A percentile compares a stretch with the other conserved stretches of the same genome.
phyloP scores from a whole-genome alignment of 2,797 vertebrate species.

The Nasua narica region DNA sequence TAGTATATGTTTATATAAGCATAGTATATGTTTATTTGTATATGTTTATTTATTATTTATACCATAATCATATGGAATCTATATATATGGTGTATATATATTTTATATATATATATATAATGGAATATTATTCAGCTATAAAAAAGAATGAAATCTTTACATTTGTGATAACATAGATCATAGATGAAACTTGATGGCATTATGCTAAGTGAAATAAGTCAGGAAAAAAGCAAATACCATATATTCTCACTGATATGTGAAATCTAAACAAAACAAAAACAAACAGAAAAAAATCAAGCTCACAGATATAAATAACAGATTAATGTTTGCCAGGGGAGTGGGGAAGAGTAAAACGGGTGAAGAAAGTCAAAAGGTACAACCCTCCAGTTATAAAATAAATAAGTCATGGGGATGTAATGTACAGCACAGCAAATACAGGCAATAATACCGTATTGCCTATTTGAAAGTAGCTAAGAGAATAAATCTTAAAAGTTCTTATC shows the following conservation, averaged over 20 bases:
- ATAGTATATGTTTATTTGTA: background rate
- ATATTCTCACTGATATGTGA: background rate
- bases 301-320: background rate
- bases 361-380: background rate
- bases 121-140: background rate
- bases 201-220: background rate
- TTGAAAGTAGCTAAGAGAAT: background rate
- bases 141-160: background rate
- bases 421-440: background rate
- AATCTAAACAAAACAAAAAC: background rate
- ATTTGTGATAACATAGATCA: background rate
- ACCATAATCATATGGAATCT: background rate
- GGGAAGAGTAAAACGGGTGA: background rate
- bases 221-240: background rate
- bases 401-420: background rate
- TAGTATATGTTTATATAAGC: no score
- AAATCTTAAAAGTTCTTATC: background rate
- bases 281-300: background rate
- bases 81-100: background rate
- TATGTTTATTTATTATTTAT: background rate
- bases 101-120: background rate
- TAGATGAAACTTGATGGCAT: background rate
- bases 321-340: background rate
- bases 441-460: background rate
- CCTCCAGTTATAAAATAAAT: background rate